Conservation (phyloP, 2,888 invertebrate species). For the Perizoma flavofasciatum region DNA sequence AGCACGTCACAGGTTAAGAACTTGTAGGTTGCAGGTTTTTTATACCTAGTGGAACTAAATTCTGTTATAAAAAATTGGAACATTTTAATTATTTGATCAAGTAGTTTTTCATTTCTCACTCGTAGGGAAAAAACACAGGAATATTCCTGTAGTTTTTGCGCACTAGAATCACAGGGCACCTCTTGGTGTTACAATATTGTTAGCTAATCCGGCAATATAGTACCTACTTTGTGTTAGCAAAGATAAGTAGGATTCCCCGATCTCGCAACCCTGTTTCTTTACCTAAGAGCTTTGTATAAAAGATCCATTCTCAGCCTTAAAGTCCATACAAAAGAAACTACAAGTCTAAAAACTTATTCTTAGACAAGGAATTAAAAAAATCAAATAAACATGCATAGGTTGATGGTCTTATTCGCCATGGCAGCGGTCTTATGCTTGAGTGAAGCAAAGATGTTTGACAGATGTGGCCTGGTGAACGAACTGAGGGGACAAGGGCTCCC, state of each 20-base stretch:
- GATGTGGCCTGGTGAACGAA: slow-evolving; percentile 53
- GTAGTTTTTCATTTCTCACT: no score
- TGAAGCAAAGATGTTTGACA: slow-evolving; percentile 46
- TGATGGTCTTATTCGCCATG: slow-evolving; percentile 27
- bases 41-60: no score
- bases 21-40: no score
- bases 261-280: slow-evolving; percentile 5
- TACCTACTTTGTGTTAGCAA: background rate
- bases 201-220: no score
- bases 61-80: no score
- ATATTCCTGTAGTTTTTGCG: no score
- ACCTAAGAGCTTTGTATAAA: slow-evolving; percentile 26
- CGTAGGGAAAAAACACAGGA: no score
- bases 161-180: no score
- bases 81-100: no score
- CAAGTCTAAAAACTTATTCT: no score
- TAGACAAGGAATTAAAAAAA: background rate
- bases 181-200: no score
- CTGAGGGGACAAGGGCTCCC: slow-evolving; percentile 55
- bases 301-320: slow-evolving; percentile 6
- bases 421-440: slow-evolving; percentile 31
- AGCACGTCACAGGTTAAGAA: no score
- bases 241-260: slow-evolving; percentile 22
- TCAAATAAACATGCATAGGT: slow-evolving; percentile 39
- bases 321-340: background rate